Evolutionary conservation across 2,888 invertebrate genomes (phyloP).

Genomic region (Gymnosoma rotundatum): DNA sequence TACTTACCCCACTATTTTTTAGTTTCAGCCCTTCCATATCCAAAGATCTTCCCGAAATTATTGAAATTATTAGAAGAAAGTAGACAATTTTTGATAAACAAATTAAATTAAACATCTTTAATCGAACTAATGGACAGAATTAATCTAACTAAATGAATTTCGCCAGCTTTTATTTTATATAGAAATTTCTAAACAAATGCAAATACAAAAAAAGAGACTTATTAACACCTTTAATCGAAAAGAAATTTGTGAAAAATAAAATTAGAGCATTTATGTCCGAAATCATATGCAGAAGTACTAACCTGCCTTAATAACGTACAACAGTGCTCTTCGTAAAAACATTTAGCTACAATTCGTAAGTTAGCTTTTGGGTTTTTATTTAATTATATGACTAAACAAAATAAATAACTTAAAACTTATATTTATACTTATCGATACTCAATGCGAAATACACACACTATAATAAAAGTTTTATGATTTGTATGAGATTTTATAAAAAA

Average conservation of each 20-base stretch:
- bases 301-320: too few relatives aligned
- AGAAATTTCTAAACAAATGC: neutral
- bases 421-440: conserved; percentile 23
- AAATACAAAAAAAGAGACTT: neutral
- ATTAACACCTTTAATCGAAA: neutral
- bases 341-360: neutral
- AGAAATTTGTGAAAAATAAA: conserved; percentile 1
- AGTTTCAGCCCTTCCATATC: conserved; percentile 14
- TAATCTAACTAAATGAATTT: neutral
- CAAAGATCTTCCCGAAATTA: neutral
- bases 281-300: too few relatives aligned
- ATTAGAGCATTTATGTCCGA: too few relatives aligned
- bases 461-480: too few relatives aligned
- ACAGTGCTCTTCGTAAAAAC: too few relatives aligned
- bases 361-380: neutral
- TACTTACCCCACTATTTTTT: conserved; percentile 14
- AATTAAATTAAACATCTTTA: conserved; percentile 18
- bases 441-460: neutral
- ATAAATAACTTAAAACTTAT: conserved; percentile 51
- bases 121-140: neutral
- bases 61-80: neutral
- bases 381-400: conserved; percentile 11
- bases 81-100: neutral
- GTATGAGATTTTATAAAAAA: too few relatives aligned
- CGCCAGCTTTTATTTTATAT: conserved; percentile 7